Base-by-base conservation (phyloP, 2,888 invertebrate genomes). In the Seira musarum region DNA sequence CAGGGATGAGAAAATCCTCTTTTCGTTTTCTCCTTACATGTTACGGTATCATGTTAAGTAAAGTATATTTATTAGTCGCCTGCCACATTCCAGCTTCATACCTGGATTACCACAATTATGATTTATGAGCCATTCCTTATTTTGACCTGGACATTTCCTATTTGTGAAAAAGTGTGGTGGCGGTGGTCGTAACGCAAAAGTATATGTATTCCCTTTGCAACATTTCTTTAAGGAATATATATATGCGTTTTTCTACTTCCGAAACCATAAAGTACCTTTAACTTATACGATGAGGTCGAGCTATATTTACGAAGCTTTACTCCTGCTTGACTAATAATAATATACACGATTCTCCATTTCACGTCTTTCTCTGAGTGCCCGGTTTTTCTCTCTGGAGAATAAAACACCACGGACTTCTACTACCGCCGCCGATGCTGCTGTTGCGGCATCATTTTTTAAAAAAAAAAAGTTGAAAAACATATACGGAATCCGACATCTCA, bases 31-130 rank as follows among this genome's bases (percentile, higher is more conserved):
- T 35, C 46, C 60, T 19, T 64, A 35, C 67, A 72, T 74, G 71
- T 49, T 49, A 49, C 15, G 49, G 49, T 49, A 49, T 49, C 49
- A 49, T 49, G 49, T 49, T 78, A 78, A 78, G 78, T 78, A 78
- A 78, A 78, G 71, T 78, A 78, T 66, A 78, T 78, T 78, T 49
- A 49, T 49, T 78, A 78, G 78, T 78, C 71, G 78, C 70, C 78
- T 67, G 71, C 71, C 78, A 78, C 66, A 78, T 72, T 78, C 78
- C 71, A 67, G 78, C 71, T 78, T 72, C 71, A 78, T 72, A 72
- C 78, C 78, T 78, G 78, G 78, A 78, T 78, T 78, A 78, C 78
- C 78, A 78, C 78, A 78, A 78, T 78, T 78, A 78, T 78, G 78
- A 78, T 78, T 78, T 78, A 78, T 78, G 78, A 72, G 78, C 78